Conservation (phyloP, 2,113 vertebrate genomes). For the Vanacampus margaritifer region DNA sequence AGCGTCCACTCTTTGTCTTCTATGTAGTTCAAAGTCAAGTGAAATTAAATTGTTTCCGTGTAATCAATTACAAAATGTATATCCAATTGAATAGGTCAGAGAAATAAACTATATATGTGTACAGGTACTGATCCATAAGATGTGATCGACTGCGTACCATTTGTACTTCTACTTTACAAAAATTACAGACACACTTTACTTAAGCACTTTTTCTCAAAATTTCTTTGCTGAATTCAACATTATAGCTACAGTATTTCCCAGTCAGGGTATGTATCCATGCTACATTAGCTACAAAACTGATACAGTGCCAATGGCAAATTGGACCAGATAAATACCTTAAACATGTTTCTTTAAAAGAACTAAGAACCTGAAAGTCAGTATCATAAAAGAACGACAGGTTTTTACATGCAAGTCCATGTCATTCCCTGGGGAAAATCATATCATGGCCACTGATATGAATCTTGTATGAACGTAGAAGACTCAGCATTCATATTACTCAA, state of each 20-base stretch:
- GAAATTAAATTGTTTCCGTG: too few relatives aligned
- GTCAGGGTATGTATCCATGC: background rate
- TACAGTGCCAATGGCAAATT: background rate
- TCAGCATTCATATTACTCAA: slow-evolving; percentile 11
- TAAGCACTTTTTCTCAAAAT: background rate
- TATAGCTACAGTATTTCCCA: background rate
- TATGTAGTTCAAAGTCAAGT: too few relatives aligned
- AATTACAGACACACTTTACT: background rate
- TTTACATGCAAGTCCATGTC: background rate
- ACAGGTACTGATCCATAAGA: background rate
- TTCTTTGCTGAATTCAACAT: background rate
- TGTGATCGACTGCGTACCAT: background rate
- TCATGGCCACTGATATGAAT: slow-evolving; percentile 4
- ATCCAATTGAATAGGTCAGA: background rate
- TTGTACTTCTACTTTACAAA: background rate
- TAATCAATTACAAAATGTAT: too few relatives aligned
- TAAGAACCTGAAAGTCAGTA: background rate
- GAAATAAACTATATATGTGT: background rate
- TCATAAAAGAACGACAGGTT: slow-evolving; percentile 1
- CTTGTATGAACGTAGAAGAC: slow-evolving; percentile 1
- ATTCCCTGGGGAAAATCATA: slow-evolving; percentile 6
- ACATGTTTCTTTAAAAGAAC: background rate
- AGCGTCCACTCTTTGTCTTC: too few relatives aligned
- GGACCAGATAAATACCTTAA: background rate
- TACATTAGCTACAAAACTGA: background rate